Evolutionary conservation across 2,113 vertebrate genomes (phyloP), one percentile per base, ranked within the genome.

Genomic region (Trachemys scripta): DNA sequence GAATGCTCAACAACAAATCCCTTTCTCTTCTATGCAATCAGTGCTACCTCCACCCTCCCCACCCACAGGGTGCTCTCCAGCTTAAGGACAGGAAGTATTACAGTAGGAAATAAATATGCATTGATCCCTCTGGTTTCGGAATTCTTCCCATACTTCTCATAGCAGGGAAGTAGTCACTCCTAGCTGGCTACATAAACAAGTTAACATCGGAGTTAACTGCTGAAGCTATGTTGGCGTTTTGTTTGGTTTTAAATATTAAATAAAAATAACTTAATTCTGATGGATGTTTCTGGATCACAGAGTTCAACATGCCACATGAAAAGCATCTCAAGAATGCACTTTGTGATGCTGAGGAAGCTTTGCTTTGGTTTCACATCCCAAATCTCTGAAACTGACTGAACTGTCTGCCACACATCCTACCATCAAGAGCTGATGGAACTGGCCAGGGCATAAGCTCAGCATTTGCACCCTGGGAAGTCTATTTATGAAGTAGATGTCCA

Each of bases 91-190:
- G 96, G 96, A 96, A 96, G 75, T 8, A 5, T 88, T 84, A 96
- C 95, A 22, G 42, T 6, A 49, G 47, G 80, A 31, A 31, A 10
- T 13, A 96, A 96, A 97, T 24, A 97, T 84, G 97, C 90, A 24
- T 89, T 10, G 59, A 93, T 38, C 54, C 84, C 95, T 87, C 87
- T 12, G 0, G 19, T 11, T 4, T 38, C 50, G 13, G 92, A 78
- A 98, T 98, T 98, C 98, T 84, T 19, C 2, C 8, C 98, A 95
- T 98, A 62, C 94, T 83, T 98, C 47, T 80, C 97, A 95, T 96
- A 97, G 97, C 88, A 96, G 97, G 88, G 59, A 45, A 85, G 56
- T 82, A 1, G 95, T 96, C 96, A 38, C 97, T 89, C 96, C 97
- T 24, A 4, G 49, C 82, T 5, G 42, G 84, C 83, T n/a, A 12